Conservation (phyloP, 2,888 invertebrate genomes). For the Acrobasis repandana region DNA sequence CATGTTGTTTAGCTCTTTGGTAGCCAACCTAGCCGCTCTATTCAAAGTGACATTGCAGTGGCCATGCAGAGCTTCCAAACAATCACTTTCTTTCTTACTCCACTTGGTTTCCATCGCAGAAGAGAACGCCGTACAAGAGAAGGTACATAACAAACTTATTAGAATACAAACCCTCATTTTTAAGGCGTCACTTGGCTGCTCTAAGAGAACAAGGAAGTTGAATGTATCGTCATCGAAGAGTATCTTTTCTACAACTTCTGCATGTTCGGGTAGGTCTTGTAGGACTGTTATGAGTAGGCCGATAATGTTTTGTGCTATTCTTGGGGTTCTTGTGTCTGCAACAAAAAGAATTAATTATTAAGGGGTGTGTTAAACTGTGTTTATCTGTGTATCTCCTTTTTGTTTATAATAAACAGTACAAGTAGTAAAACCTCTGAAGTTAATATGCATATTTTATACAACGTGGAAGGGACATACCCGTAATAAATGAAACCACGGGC, state of each 20-base stretch:
- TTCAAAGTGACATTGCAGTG: constrained; percentile 85
- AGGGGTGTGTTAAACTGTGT: too few species aligned
- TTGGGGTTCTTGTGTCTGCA: constrained; percentile 79
- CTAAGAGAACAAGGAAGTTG: constrained; percentile 81
- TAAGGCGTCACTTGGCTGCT: constrained; percentile 81
- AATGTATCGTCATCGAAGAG: constrained; percentile 79
- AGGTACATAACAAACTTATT: constrained; percentile 86
- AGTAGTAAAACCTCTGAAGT: too few species aligned
- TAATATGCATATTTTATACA: too few species aligned
- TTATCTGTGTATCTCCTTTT: too few species aligned
- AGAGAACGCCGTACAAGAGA: constrained; percentile 85
- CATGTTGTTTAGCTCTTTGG: constrained; percentile 81
- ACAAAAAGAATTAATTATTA: neutral
- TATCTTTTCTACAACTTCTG: constrained; percentile 88
- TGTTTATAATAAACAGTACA: too few species aligned
- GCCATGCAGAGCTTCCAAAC: constrained; percentile 83
- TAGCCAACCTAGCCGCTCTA: constrained; percentile 81
- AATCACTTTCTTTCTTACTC: constrained; percentile 82
- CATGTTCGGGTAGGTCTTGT: constrained; percentile 89
- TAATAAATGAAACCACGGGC: too few species aligned
- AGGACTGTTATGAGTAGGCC: constrained; percentile 89
- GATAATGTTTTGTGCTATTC: constrained; percentile 86
- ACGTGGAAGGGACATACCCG: too few species aligned
- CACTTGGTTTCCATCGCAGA: constrained; percentile 82
- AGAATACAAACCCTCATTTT: constrained; percentile 87